Conservation (phyloP, 2,113 vertebrate genomes). For the Ceratotherium simum region DNA sequence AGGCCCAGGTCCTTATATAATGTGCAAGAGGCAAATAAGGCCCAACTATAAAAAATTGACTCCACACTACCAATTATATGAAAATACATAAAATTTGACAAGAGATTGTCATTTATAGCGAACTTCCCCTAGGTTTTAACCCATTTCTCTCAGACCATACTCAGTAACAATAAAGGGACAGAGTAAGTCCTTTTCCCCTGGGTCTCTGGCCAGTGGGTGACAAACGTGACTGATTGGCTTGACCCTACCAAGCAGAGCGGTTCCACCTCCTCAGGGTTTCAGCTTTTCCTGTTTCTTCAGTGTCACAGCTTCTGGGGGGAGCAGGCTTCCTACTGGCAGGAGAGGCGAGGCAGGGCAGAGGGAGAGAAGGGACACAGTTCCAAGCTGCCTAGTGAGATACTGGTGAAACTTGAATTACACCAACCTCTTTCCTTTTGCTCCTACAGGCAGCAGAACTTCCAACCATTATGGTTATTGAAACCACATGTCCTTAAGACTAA, state of each 20-base stretch:
- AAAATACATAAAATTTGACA: background rate
- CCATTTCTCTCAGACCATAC: background rate
- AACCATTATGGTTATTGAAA: slow-evolving; percentile 52
- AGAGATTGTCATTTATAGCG: background rate
- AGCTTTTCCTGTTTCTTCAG: background rate
- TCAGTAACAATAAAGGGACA: background rate
- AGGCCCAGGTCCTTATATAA: background rate
- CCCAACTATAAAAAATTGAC: background rate
- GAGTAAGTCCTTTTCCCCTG: background rate
- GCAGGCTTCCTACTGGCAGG: background rate
- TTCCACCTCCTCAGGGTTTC: background rate
- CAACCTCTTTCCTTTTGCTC: background rate
- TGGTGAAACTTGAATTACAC: background rate
- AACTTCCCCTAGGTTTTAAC: background rate
- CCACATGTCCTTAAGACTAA: slow-evolving; percentile 62
- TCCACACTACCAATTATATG: background rate
- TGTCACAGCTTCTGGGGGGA: background rate
- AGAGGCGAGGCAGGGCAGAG: background rate
- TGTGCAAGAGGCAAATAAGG: background rate
- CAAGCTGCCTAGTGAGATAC: background rate
- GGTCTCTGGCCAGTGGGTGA: background rate
- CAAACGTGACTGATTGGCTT: background rate
- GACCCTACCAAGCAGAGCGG: background rate
- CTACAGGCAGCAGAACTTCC: slow-evolving; percentile 3
- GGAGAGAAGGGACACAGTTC: background rate